These are phyloP conservation scores for Aleiodes testaceus DNA, from an alignment of 2,888 invertebrate species.

Conservation along the genomic window DNA sequence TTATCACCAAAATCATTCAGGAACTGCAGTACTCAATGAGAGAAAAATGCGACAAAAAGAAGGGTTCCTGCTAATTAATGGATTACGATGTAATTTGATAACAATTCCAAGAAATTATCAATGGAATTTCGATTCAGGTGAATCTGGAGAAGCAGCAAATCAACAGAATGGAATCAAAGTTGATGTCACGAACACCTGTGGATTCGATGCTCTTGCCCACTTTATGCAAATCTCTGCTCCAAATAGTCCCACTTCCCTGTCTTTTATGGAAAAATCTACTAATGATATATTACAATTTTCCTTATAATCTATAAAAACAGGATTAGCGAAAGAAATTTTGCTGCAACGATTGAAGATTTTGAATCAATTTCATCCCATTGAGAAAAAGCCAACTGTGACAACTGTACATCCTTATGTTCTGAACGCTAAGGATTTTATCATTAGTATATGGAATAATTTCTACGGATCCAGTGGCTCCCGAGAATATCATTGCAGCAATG, in stretches of 20 bases:
- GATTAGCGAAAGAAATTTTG: conserved; percentile 4
- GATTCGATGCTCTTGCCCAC: not conserved
- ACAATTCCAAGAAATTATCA: not conserved
- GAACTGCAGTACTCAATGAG: no score
- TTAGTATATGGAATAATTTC: no score
- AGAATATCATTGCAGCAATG: no score
- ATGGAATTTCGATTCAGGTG: not conserved
- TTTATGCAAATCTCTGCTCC: conserved; percentile 5
- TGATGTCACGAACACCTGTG: not conserved
- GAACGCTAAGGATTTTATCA: not conserved
- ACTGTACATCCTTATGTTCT: conserved; percentile 5
- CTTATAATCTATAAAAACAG: not conserved
- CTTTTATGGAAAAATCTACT: conserved; percentile 1
- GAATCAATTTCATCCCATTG: not conserved
- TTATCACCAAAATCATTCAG: no score
- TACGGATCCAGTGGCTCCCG: no score
- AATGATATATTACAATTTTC: not conserved
- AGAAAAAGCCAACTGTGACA: not conserved
- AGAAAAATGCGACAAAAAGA: no score
- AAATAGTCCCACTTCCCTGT: not conserved
- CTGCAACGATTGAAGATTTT: not conserved
- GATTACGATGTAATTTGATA: not conserved
- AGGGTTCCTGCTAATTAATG: not conserved
- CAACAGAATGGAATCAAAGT: conserved; percentile 3
- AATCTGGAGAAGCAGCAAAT: not conserved